These are phyloP conservation scores for Pangasius krempfi DNA, from an alignment of 2,797 vertebrate genomes.

Conservation along the genomic window DNA sequence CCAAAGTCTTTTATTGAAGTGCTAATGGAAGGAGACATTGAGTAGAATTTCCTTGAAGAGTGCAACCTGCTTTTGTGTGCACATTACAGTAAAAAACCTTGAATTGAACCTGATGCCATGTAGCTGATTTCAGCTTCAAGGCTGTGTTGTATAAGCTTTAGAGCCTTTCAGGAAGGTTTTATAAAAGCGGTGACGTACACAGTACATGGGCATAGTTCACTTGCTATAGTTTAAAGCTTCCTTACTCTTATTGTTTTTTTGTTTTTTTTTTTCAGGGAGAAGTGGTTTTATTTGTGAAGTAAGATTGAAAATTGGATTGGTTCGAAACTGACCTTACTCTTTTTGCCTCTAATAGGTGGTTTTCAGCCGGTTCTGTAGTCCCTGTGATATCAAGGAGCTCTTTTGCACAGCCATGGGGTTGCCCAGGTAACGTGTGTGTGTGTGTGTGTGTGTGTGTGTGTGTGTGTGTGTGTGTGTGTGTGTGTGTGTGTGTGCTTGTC, in stretches of 20 bases:
- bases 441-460: neutral
- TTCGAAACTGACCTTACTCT: slow-evolving; percentile 22
- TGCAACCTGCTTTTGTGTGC: neutral
- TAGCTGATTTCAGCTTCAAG: neutral
- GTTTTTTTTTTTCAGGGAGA: neutral
- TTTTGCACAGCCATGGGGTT: slow-evolving; percentile 86
- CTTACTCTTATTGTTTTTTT: neutral
- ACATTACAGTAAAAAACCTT: neutral
- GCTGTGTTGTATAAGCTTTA: slow-evolving; percentile 4
- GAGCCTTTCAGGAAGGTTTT: slow-evolving; percentile 5
- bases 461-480: slow-evolving; percentile 21
- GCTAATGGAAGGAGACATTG: neutral
- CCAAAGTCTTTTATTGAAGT: neutral
- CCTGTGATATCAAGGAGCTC: slow-evolving; percentile 89
- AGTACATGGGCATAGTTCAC: too few relatives aligned
- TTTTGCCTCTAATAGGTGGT: slow-evolving; percentile 67
- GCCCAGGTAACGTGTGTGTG: slow-evolving; percentile 75
- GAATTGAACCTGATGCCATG: neutral
- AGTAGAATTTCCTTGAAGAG: neutral
- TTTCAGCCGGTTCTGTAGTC: slow-evolving; percentile 82
- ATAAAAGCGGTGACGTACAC: neutral
- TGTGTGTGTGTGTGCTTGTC: slow-evolving; percentile 27
- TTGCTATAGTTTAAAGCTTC: neutral
- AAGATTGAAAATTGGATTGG: neutral
- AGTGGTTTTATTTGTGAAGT: neutral